Conservation (phyloP, 2,888 invertebrate species). For the Diaphora mendica region DNA sequence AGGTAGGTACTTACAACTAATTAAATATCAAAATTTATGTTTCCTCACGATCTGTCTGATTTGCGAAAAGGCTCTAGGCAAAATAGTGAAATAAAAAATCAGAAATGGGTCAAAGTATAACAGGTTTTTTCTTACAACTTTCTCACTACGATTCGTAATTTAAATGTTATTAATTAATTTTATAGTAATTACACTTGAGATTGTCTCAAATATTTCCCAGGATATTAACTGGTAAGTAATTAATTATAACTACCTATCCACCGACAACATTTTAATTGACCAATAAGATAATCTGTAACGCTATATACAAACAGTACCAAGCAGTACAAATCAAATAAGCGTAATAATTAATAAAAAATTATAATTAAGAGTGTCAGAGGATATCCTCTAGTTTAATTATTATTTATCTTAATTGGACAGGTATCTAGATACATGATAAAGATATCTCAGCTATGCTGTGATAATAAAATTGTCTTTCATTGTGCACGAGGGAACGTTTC, state of each 20-base stretch:
- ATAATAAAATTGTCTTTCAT: not conserved
- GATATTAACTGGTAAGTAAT: slow-evolving; percentile 9
- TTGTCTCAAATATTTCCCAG: slow-evolving; percentile 4
- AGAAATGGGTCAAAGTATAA: not conserved
- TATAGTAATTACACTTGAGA: not conserved
- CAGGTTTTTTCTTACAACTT: not conserved
- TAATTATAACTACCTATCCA: slow-evolving; percentile 16
- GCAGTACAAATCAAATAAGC: slow-evolving; percentile 4
- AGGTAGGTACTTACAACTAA: not conserved
- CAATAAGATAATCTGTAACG: slow-evolving; percentile 3
- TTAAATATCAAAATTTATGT: not conserved
- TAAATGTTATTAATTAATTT: not conserved
- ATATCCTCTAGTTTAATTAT: not conserved
- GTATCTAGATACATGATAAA: not conserved
- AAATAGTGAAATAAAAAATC: not conserved
- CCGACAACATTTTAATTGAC: slow-evolving; percentile 3
- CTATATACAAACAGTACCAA: not conserved
- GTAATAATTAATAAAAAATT: not conserved
- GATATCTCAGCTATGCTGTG: not conserved
- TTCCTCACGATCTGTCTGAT: not conserved
- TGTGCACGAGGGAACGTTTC: not conserved
- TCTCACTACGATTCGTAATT: not conserved
- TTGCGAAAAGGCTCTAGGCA: not conserved
- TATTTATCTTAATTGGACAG: not conserved
- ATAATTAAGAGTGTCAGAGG: not conserved